Base-by-base conservation (phyloP, 2,888 invertebrate species). In the Amblyteles armatorius region DNA sequence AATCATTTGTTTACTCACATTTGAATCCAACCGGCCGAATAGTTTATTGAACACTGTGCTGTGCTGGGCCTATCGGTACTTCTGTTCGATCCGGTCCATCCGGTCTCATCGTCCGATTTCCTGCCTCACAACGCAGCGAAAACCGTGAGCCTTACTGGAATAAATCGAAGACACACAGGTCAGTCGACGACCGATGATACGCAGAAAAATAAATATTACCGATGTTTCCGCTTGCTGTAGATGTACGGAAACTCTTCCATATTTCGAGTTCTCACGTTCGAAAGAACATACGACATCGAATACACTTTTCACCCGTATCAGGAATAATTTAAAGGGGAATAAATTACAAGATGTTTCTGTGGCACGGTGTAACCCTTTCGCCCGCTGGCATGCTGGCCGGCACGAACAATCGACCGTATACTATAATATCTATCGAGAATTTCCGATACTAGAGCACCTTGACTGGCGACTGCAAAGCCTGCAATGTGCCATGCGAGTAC, bases 371-470 rank as follows among this genome's bases (percentile, higher is more conserved):
- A 57, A 57, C 57, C 57, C 22, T 57, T 57, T 57, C 22, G 26
- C 26, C 26, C 13, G 13, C 26, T 13, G 26, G 11, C 26, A 13
- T 26, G 26, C 26, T 13, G 57, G 16, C 44, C 26, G 52, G 5
- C 4, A 4, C 26, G 11, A 22, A 57, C 57, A 57, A 48, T 48
- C 26, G 57, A 57, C 11, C 11, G 22, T 57, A 57, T 57, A 80
- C 48, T 63, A 63, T 36, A 77, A 77, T 67, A 71, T 52, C 63
- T 77, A 67, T 52, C 77, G 82, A 84, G 76, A 72, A 67, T 82
- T 77, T 79, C 82, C 71, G 79, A 82, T 82, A 82, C 82, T 72
- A 71, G 85, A 82, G 82, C 79, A 82, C 85, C 79, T 84, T 84
- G 81, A 84, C 68, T 82, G 29, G 82, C 71, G 82, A 82, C 74